Conservation (phyloP, 2,797 vertebrate genomes). For the Channallabes apus region DNA sequence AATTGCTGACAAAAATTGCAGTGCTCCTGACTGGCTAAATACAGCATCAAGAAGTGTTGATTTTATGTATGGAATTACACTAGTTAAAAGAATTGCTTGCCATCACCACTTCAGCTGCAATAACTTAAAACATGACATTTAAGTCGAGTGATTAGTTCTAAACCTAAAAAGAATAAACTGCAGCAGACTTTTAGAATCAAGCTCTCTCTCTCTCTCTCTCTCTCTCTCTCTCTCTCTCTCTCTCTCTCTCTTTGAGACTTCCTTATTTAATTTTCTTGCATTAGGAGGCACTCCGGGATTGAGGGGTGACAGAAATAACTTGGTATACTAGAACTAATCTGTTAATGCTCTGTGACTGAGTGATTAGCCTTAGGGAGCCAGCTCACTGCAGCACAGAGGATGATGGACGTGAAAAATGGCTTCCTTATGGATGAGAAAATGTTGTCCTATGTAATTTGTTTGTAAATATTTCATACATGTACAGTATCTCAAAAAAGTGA, state of each 20-base stretch:
- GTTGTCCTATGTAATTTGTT: too few species aligned
- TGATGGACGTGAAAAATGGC: not conserved
- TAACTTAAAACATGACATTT: not conserved
- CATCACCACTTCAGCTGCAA: not conserved
- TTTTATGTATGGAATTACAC: not conserved
- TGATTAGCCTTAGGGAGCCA: constrained; percentile 50
- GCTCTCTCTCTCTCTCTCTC: too few species aligned
- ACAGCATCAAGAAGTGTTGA: not conserved
- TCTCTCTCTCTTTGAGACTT: not conserved
- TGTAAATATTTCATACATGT: too few species aligned
- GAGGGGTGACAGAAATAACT: constrained; percentile 51
- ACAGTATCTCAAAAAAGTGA: too few species aligned
- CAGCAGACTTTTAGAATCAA: not conserved
- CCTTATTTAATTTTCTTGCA: not conserved
- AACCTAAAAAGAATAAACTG: not conserved
- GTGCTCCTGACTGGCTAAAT: not conserved
- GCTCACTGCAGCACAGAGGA: not conserved
- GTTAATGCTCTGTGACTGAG: constrained; percentile 51
- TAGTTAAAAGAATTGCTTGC: not conserved
- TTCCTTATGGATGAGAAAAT: not conserved
- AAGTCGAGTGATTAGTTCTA: not conserved
- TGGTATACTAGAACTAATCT: constrained; percentile 51
- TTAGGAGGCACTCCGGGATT: constrained; percentile 32
- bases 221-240: not conserved
- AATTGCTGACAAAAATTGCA: not conserved